Percentiles rank a stretch among this genome's conserved stretches.
phyloP scores from a whole-genome alignment of 2,113 vertebrate species.

The Cisticola juncidis region DNA sequence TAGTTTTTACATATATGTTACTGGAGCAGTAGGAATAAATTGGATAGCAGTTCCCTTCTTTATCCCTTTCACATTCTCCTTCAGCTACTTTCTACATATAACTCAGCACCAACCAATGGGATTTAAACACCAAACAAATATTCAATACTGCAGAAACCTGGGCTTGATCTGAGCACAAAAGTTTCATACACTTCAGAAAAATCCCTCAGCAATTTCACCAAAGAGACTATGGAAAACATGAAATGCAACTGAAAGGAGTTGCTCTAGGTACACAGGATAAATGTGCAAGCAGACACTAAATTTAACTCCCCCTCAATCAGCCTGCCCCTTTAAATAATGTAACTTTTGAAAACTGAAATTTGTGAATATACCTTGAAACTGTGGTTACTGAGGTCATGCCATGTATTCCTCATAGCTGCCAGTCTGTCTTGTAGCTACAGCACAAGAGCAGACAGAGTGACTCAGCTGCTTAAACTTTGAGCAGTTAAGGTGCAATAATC shows the following conservation, averaged over 20 bases:
- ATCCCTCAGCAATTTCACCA: background rate
- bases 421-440: background rate
- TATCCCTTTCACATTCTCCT: background rate
- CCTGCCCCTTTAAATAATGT: background rate
- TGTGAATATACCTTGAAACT: background rate
- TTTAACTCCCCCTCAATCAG: background rate
- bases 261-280: background rate
- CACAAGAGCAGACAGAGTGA: background rate
- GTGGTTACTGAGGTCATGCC: background rate
- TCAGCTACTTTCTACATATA: background rate
- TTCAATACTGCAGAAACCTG: background rate
- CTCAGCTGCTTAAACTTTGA: background rate
- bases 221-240: background rate
- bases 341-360: background rate
- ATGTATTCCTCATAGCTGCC: background rate
- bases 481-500: background rate
- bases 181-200: background rate
- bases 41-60: background rate
- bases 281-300: fast-evolving
- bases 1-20: background rate
- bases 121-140: background rate
- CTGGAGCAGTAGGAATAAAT: background rate
- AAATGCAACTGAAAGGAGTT: background rate
- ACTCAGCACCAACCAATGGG: fast-evolving
- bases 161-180: background rate